Evolutionary conservation across 2,888 invertebrate genomes (phyloP).

Genomic region (Micropterix aruncella): DNA sequence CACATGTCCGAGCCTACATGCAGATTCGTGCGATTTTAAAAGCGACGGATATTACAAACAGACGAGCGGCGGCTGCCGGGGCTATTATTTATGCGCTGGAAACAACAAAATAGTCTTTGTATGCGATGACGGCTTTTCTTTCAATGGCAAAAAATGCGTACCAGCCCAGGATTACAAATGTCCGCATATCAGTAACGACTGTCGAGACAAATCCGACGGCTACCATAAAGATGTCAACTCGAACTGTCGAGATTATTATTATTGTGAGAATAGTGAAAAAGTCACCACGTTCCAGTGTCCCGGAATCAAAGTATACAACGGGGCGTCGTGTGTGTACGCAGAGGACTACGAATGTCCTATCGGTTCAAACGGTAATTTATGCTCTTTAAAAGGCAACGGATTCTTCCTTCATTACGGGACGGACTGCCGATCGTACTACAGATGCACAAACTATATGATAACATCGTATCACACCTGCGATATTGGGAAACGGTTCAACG

Average conservation of each 20-base stretch:
- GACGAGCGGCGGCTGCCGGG: slow-evolving; percentile 36
- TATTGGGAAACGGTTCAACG: slow-evolving; percentile 16
- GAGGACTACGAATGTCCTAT: slow-evolving; percentile 26
- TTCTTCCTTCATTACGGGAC: slow-evolving; percentile 15
- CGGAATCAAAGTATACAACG: slow-evolving; percentile 42
- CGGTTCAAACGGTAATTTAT: slow-evolving; percentile 18
- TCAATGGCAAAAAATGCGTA: slow-evolving; percentile 38
- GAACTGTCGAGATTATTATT: slow-evolving; percentile 40
- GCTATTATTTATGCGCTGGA: slow-evolving; percentile 41
- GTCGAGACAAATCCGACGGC: slow-evolving; percentile 35
- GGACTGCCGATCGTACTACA: slow-evolving; percentile 16
- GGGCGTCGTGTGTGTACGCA: slow-evolving; percentile 36
- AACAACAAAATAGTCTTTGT: slow-evolving; percentile 43
- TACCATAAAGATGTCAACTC: slow-evolving; percentile 40
- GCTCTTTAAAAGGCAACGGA: slow-evolving; percentile 16
- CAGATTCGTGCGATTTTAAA: slow-evolving; percentile 35
- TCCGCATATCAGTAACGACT: slow-evolving; percentile 27
- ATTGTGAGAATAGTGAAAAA: slow-evolving; percentile 40
- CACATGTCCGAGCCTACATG: slow-evolving; percentile 32
- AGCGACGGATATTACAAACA: slow-evolving; percentile 40
- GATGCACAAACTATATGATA: slow-evolving; percentile 13
- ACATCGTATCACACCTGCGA: slow-evolving; percentile 14
- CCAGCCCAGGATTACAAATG: slow-evolving; percentile 21
- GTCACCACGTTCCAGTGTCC: slow-evolving; percentile 39
- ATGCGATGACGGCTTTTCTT: slow-evolving; percentile 34